Evolutionary conservation across 2,113 vertebrate genomes (phyloP).

Genomic region (Nothobranchius kuhntae): DNA sequence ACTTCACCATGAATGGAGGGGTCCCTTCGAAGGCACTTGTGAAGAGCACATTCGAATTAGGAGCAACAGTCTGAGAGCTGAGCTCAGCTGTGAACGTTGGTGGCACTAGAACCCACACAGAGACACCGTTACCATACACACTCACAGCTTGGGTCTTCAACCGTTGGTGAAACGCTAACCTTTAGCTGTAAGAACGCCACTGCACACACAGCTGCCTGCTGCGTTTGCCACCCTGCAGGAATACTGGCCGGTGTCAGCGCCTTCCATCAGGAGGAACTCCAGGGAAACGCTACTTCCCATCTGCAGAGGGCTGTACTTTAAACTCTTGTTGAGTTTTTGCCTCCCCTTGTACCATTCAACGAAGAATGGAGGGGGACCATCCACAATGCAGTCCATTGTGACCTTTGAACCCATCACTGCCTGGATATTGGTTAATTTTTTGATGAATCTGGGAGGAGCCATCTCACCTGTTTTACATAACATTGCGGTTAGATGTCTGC

Average conservation of each 20-base stretch:
- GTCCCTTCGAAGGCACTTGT: conserved; percentile 89
- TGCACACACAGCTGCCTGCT: conserved; percentile 87
- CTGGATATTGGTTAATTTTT: conserved; percentile 87
- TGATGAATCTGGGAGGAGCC: conserved; percentile 88
- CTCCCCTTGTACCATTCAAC: conserved; percentile 92
- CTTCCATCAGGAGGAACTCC: conserved; percentile 81
- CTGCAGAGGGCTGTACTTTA: conserved; percentile 84
- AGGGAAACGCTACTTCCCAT: conserved; percentile 83
- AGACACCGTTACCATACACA: conserved; percentile 30
- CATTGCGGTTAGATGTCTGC: conserved; percentile 37
- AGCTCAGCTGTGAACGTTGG: conserved; percentile 87
- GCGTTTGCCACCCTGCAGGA: conserved; percentile 86
- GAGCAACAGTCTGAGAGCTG: conserved; percentile 83
- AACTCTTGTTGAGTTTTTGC: conserved; percentile 82
- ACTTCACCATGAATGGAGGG: conserved; percentile 88
- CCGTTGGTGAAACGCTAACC: conserved; percentile 76
- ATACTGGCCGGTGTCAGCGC: conserved; percentile 88
- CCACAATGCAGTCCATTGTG: conserved; percentile 87
- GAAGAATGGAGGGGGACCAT: conserved; percentile 86
- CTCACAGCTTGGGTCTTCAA: neutral
- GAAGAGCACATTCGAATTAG: conserved; percentile 87
- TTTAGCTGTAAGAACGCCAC: conserved; percentile 89
- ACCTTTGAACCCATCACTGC: conserved; percentile 84
- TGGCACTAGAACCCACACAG: conserved; percentile 80
- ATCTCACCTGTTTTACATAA: conserved; percentile 84